Evolutionary conservation across 2,888 invertebrate genomes (phyloP), one percentile per base, ranked within the genome.

Genomic region (Baccha elongata): DNA sequence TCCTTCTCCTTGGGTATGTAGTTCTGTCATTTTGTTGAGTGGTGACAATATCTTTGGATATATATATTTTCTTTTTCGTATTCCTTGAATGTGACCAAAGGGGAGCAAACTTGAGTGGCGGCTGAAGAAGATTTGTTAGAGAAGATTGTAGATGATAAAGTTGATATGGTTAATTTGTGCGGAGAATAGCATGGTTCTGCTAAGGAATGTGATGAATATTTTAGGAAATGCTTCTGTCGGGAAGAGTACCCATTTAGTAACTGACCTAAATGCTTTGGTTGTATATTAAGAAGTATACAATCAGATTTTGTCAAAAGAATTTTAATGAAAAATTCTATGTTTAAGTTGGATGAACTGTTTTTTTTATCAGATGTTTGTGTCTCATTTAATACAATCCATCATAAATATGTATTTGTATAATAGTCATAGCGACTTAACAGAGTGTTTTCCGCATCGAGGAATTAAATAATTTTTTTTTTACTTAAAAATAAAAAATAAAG

Each of bases 141-240:
- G 23, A 52, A 83, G 83, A 83, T 83, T 78, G 73, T 23, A 72
- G 68, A 78, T 73, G 72, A 73, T 73, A 65, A 83, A 55, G 83
- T 78, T 78, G 83, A 83, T 83, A 83, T 83, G 78, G 78, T 64
- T 78, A 78, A 83, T 78, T 83, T 83, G 83, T 64, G n/a, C n/a
- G 83, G 68, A 32, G 72, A 72, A 80, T 69, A 62, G 73, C 46
- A 29, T 3, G 40, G 15, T 60, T n/a, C n/a, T 50, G 50, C 60
- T 42, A 40, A 50, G 40, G 15, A 64, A 73, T 50, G 48, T 35
- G 37, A 48, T 64, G 64, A 48, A 64, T 50, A 50, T 64, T 64
- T 64, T 37, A 50, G 23, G 48, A 48, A 44, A 29, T 60, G 29
- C n/a, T 32, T 13, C n/a, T 44, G 44, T 15, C 17, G 21, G 8